A percentile compares a stretch with the other conserved stretches of the same genome.
Conservation (phyloP, 2,113 vertebrate genomes). For the Anser cygnoides region DNA sequence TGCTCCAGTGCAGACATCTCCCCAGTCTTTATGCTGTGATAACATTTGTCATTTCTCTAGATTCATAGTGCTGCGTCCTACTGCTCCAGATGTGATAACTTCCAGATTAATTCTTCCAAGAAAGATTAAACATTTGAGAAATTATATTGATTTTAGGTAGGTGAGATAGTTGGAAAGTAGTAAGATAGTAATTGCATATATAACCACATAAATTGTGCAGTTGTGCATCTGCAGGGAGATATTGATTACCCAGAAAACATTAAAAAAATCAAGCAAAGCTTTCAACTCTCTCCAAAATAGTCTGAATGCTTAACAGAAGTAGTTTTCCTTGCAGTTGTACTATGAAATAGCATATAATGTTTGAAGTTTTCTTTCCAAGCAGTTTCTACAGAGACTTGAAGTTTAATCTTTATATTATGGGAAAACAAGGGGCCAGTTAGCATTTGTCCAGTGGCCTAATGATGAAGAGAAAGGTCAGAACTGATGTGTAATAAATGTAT, state of each 20-base stretch:
- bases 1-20: not conserved
- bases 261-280: not conserved
- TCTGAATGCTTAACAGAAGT: not conserved
- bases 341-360: not conserved
- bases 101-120: not conserved
- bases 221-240: not conserved
- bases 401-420: not conserved
- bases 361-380: not conserved
- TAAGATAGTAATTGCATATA: not conserved
- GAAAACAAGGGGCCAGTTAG: not conserved
- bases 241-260: not conserved
- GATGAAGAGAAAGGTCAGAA: not conserved
- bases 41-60: not conserved
- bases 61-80: not conserved
- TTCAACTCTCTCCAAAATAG: not conserved
- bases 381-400: not conserved
- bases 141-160: not conserved
- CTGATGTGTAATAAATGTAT: not conserved
- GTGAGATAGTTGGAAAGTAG: not conserved
- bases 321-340: not conserved
- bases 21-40: not conserved
- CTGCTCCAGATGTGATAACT: not conserved
- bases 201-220: not conserved
- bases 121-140: slow-evolving; percentile 3
- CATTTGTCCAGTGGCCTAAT: not conserved